phyloP scores from a whole-genome alignment of 1,140 invertebrate genomes.

The Oscheius sp. region DNA sequence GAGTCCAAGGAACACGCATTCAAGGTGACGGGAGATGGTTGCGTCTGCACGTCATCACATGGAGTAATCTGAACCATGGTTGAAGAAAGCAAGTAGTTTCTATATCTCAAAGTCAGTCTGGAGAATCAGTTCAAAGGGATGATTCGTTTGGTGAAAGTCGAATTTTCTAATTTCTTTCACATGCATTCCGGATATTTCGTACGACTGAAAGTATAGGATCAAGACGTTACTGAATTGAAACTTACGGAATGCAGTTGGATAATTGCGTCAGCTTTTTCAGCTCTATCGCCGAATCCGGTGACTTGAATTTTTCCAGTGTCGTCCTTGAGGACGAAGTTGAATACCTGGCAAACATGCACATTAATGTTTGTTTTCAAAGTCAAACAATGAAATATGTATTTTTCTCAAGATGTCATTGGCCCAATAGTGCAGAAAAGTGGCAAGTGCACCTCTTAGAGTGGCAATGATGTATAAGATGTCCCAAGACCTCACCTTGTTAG shows the following conservation, averaged over 20 bases:
- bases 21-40: constrained; percentile 39
- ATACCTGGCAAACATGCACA: no score
- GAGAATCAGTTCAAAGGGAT: constrained; percentile 94
- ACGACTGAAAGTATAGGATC: constrained; percentile 70
- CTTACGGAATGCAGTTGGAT: constrained; percentile 73
- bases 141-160: constrained; percentile 77
- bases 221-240: constrained; percentile 11
- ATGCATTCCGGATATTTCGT: constrained; percentile 74
- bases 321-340: constrained; percentile 86
- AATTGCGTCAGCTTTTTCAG: constrained; percentile 85
- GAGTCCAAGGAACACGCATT: constrained; percentile 29
- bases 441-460: no score
- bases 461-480: no score
- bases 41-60: constrained; percentile 17
- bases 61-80: constrained; percentile 30
- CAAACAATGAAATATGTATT: no score
- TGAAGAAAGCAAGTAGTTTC: not conserved
- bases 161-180: constrained; percentile 91
- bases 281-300: constrained; percentile 85
- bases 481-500: no score
- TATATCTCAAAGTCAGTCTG: constrained; percentile 75
- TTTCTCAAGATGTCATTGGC: no score
- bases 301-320: constrained; percentile 82
- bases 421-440: no score
- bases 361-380: no score